Evolutionary conservation across 2,113 vertebrate species (phyloP).

Genomic region (Etia nguti): DNA sequence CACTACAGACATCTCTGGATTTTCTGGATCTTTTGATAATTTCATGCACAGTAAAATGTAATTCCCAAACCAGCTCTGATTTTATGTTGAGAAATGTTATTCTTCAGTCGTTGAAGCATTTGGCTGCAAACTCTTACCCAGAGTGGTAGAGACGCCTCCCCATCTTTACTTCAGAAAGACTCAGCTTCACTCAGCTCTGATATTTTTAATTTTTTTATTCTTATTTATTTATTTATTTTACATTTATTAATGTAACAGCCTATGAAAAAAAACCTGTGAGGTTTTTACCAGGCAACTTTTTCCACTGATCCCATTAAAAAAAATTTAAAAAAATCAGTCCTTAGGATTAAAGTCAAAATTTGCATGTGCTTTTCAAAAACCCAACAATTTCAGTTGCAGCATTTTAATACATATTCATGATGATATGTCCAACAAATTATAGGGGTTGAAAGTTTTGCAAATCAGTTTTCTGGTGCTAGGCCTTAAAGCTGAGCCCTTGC

Average conservation of each 20-base stretch:
- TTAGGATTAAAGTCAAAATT: not conserved
- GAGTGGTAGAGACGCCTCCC: not conserved
- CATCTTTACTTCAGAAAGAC: not conserved
- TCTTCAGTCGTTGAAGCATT: not conserved
- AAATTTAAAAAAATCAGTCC: not conserved
- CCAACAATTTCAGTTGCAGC: not conserved
- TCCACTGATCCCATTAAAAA: fast-evolving
- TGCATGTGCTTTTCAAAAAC: not conserved
- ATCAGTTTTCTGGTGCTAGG: not conserved
- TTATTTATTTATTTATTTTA: too few relatives aligned
- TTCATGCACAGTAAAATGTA: not conserved
- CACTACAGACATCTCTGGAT: not conserved
- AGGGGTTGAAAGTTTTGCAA: not conserved
- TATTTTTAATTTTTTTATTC: not conserved
- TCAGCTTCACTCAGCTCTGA: not conserved
- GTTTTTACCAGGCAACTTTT: not conserved
- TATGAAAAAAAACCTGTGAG: not conserved
- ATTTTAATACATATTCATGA: not conserved
- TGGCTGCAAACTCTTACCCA: not conserved
- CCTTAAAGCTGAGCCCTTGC: not conserved
- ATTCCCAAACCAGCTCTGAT: not conserved
- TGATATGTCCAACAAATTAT: not conserved
- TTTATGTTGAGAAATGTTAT: not conserved
- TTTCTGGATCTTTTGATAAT: not conserved
- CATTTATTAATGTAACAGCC: not conserved